Base-by-base conservation (phyloP, 1,140 invertebrate species). In the Paramacrobiotus metropolitanus region DNA sequence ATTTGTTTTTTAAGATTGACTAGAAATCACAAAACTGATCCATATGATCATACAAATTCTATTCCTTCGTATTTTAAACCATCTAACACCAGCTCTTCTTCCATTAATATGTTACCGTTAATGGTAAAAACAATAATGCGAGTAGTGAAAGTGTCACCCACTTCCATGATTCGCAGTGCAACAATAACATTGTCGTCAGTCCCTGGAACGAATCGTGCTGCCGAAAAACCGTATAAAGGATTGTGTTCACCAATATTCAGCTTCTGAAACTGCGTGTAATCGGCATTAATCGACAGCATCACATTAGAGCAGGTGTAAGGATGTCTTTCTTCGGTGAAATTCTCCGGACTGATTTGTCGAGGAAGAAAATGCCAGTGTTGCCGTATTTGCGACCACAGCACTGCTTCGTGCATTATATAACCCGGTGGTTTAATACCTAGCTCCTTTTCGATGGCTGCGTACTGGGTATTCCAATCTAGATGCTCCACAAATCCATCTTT, bases 391-490 rank as follows among this genome's bases (percentile, higher is more conserved):
- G 89, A 94, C 92, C 93, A 99, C 0, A 81, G 80, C 3, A 77
- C 87, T 24, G 89, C 86, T 74, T 98, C 94, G 70, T 96, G 92
- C 64, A 96, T 93, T 80, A 96, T 85, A 69, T 97, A 97, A 4
- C 92, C 91, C 4, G 48, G 48, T 55, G 78, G 81, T 64, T 80
- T 70, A 66, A 85, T 85, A 60, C 79, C 76, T 30, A 80, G 71
- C 30, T 77, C 72, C 65, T 73, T 69, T 65, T 82, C 73, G 24
- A 86, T 68, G 60, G 73, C 71, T 64, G 82, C 78, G 68, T 84
- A 87, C 61, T 82, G 79, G 24, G 70, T 66, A 30, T 74, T 76
- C 89, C 85, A 93, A 67, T 83, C 82, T 28, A 83, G 67, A 65
- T 90, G 87, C 21, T 77, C 73, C 59, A 93, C 83, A 69, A 85